Evolutionary conservation across 2,113 vertebrate species (phyloP).

Genomic region (Axis porcinus): DNA sequence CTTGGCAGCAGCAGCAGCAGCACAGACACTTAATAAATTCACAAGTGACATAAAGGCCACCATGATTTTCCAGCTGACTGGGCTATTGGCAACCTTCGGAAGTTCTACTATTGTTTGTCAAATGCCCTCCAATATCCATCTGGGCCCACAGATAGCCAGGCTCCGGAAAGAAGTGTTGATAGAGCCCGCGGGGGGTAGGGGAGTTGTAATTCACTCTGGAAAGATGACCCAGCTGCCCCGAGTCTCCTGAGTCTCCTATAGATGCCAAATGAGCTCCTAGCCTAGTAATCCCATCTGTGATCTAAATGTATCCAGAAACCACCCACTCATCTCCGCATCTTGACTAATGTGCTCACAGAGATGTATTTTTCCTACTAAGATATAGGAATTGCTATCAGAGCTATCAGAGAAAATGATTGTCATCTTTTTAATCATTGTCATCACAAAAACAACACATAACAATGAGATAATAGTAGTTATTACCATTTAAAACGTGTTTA

Average conservation of each 20-base stretch:
- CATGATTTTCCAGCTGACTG: conserved; percentile 19
- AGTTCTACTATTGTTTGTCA: conserved; percentile 38
- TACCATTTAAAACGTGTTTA: not conserved
- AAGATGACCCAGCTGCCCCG: conserved; percentile 7
- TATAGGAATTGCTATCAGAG: not conserved
- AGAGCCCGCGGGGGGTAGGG: not conserved
- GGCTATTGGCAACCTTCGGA: not conserved
- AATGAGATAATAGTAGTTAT: conserved; percentile 1
- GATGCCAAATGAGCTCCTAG: conserved; percentile 41
- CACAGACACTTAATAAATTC: conserved; percentile 29
- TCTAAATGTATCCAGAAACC: conserved; percentile 21
- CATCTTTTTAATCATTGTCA: not conserved
- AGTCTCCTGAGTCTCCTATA: not conserved
- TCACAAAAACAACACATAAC: conserved; percentile 13
- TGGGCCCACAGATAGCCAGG: conserved; percentile 31
- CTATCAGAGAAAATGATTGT: not conserved
- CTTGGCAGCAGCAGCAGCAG: too few species aligned
- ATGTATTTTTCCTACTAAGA: not conserved
- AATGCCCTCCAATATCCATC: not conserved
- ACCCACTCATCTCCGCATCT: not conserved
- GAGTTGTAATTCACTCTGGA: conserved; percentile 39
- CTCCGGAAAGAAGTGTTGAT: conserved; percentile 29
- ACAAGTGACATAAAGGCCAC: conserved; percentile 3
- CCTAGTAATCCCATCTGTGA: conserved; percentile 38
- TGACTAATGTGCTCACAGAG: not conserved